Evolutionary conservation across 2,888 invertebrate species (phyloP), one percentile per base, ranked within the genome.

Genomic region (Idaea biselata): DNA sequence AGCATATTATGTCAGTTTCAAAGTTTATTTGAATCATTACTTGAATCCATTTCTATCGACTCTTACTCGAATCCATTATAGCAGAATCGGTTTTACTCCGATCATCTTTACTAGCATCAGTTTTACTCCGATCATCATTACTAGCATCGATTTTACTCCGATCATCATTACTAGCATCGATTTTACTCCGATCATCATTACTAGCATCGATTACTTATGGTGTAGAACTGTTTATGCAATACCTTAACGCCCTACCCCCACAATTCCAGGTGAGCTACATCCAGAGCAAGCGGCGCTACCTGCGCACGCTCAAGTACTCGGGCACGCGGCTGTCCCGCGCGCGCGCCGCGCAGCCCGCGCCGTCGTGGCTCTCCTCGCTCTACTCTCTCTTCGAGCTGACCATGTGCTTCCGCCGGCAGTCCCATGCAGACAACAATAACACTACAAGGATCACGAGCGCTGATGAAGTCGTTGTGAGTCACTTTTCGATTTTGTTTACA

Each of bases 301-400:
- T 94, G 0, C 90, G 93, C 67, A 86, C 91, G 0, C 81, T 94
- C 0, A 93, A 93, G 77, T 88, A 92, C 77, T 93, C 90, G 55
- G 94, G 93, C 17, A 85, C 86, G 73, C 86, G 93, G 5, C 78
- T 81, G 68, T 84, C 90, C 79, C 79, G 89, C 59, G 83, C 80
- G 64, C 83, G 86, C 67, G 76, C 78, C 16, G 68, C 75, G 16
- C 53, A 67, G 1, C 55, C 67, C n/a, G 57, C 70, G 16, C 63
- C 54, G 61, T 71, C 85, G 1, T 89, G 89, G 88, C 74, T 76
- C 71, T 73, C 71, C 62, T 73, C 82, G 0, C 53, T 86, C 17
- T 79, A 78, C 53, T 76, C 85, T 1, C 74, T 90, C 33, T 76
- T 90, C 58, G 82, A 87, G 69, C 79, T 86, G 71, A 83, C 89